Base-by-base conservation (phyloP, 1,140 invertebrate genomes). In the Paralvinella palmiformis region DNA sequence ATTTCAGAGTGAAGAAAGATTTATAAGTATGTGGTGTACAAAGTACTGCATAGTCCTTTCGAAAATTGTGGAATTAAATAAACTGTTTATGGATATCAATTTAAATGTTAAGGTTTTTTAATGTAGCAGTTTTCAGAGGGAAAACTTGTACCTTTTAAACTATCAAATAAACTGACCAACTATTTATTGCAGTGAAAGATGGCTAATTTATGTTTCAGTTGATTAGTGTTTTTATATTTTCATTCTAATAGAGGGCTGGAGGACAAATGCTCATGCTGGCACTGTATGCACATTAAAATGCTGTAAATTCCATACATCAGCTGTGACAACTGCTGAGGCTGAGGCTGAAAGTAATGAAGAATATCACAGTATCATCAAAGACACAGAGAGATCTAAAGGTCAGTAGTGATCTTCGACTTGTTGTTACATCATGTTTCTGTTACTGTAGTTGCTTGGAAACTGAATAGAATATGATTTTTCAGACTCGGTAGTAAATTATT, bases 281-380 rank as follows among this genome's bases (percentile, higher is more conserved):
- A n/a, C n/a, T n/a, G n/a, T n/a, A n/a, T n/a, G n/a, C n/a, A n/a
- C n/a, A n/a, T n/a, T n/a, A n/a, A n/a, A n/a, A n/a, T n/a, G n/a
- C n/a, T n/a, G n/a, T n/a, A n/a, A n/a, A n/a, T n/a, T n/a, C n/a
- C 48, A 27, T 52, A 13, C 31, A 29, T 52, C 48, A 17, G 48
- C 48, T 22, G 27, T 29, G 6, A 32, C 29, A 17, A 32, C 53
- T 35, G 45, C 55, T 35, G 41, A 58, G 20, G 65, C 22, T 13
- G 29, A 29, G 6, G 1, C 53, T 24, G 62, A 59, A 36, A 33
- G 56, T 1, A 62, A 65, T 10, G 52, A 64, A 29, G 75, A 73
- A n/a, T 74, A 78, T 58, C 76, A 78, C 60, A 66, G 66, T 24
- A 76, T 78, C 61, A 78, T 78, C 44, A 73, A 73, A 62, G 70